Base-by-base conservation (phyloP, 2,113 vertebrate genomes). In the Cervus canadensis region DNA sequence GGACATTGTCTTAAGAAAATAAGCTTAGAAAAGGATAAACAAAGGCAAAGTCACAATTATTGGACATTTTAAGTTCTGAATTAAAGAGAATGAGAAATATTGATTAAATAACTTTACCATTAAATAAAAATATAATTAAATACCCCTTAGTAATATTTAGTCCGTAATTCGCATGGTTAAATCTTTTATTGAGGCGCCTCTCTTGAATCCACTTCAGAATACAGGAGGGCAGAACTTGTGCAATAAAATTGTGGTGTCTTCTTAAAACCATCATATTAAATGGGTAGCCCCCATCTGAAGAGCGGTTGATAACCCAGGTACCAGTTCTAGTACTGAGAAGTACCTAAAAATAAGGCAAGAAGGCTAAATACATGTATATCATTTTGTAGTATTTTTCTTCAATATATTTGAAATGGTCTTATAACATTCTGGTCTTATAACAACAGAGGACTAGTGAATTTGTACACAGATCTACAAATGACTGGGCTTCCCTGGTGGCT, bases 151-250 rank as follows among this genome's bases (percentile, higher is more conserved):
- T 98, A 78, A 99, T 99, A 97, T 98, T 99, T 95, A 99, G 98
- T 92, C 99, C 99, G 6, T 99, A 99, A 98, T 99, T 99, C 50
- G 97, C 93, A 10, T 99, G 99, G 97, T 99, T 99, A 96, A 99
- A 98, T 98, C 99, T 98, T 1, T 98, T 98, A 96, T 99, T 99
- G 74, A 99, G 40, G 89, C 90, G 98, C 36, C 86, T 74, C 97
- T 99, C 98, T 9, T 5, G 98, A 79, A 98, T 94, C 98, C 98
- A 98, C 95, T 98, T 99, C 0, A 87, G 21, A n/a, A 99, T 15
- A 10, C 89, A 96, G 2, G 98, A 96, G 9, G 99, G 99, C 43
- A 99, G 90, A 90, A 99, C 60, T 93, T 98, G 98, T 40, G 98
- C 96, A 1, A 99, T 81, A 86, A 99, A 97, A 88, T 98, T 97